Evolutionary conservation across 2,888 invertebrate species (phyloP).

Genomic region (Catocala sponsa): DNA sequence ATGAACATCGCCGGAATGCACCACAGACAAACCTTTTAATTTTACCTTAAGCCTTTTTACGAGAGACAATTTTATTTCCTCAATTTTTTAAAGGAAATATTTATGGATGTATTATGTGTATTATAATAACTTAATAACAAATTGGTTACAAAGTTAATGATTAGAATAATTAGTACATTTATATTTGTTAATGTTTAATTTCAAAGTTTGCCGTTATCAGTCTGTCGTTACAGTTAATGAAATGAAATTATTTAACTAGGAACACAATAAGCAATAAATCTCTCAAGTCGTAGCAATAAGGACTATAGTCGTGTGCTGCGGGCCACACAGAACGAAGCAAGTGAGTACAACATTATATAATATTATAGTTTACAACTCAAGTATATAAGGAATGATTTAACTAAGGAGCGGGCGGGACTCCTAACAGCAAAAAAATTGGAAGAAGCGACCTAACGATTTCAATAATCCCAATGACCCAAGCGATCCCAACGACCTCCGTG

Average conservation of each 20-base stretch:
- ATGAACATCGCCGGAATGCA: too few relatives aligned
- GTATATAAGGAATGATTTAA: conserved; percentile 23
- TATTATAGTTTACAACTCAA: conserved; percentile 11
- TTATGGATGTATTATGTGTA: too few relatives aligned
- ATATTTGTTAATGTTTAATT: conserved; percentile 1
- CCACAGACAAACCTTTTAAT: too few relatives aligned
- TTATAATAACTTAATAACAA: too few relatives aligned
- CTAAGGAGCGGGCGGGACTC: conserved; percentile 10
- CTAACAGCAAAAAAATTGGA: background rate
- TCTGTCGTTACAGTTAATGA: background rate
- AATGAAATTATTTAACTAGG: conserved; percentile 7
- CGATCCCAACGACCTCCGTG: too few relatives aligned
- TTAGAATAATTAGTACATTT: background rate
- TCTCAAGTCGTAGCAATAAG: conserved; percentile 1
- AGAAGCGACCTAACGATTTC: too few relatives aligned
- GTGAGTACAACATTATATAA: conserved; percentile 19
- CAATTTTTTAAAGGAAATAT: too few relatives aligned
- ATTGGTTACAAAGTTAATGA: too few relatives aligned
- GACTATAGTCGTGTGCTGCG: conserved; percentile 7
- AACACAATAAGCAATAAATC: conserved; percentile 1
- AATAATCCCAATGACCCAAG: too few relatives aligned
- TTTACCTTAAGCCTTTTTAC: too few relatives aligned
- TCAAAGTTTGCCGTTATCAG: background rate
- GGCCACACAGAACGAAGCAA: background rate
- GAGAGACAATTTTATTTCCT: too few relatives aligned